Conservation (phyloP, 1,140 invertebrate genomes). For the Cydia fagiglandana region DNA sequence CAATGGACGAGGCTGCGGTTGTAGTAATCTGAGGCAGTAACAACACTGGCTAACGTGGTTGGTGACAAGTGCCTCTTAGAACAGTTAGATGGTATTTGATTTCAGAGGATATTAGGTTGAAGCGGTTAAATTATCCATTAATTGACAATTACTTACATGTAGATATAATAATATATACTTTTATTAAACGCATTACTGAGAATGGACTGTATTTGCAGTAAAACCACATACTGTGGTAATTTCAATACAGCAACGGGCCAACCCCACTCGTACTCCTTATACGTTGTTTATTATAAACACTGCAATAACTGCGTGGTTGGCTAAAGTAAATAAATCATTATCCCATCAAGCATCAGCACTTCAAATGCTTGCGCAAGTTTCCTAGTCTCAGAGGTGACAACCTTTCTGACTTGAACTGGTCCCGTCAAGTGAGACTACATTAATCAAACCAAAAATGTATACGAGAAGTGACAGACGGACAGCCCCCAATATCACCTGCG, state of each 20-base stretch:
- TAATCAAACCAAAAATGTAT: slow-evolving; percentile 55
- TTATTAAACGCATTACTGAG: not conserved
- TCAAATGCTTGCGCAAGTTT: slow-evolving; percentile 35
- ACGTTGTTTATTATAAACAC: slow-evolving; percentile 10
- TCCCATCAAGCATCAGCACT: slow-evolving; percentile 19
- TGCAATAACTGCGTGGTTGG: not conserved
- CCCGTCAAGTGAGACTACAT: slow-evolving; percentile 50
- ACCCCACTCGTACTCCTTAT: not conserved
- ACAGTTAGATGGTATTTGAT: not conserved
- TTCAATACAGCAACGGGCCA: not conserved
- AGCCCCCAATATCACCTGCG: slow-evolving; percentile 59
- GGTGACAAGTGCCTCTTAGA: slow-evolving; percentile 28
- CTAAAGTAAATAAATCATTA: slow-evolving; percentile 21
- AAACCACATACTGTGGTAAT: not conserved
- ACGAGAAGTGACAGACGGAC: slow-evolving; percentile 51
- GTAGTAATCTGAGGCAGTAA: slow-evolving; percentile 53
- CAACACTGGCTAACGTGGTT: slow-evolving; percentile 36
- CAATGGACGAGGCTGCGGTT: slow-evolving; percentile 55
- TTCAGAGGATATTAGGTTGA: not conserved
- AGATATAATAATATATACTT: not conserved
- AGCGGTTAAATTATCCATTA: no score
- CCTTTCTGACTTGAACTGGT: slow-evolving; percentile 32
- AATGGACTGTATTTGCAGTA: not conserved
- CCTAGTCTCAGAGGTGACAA: slow-evolving; percentile 33
- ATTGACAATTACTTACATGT: no score